A percentile compares a stretch with the other conserved stretches of the same genome.
Evolutionary conservation across 1,140 invertebrate genomes (phyloP).

Genomic region (Pachyrhynchus sulphureomaculatus): DNA sequence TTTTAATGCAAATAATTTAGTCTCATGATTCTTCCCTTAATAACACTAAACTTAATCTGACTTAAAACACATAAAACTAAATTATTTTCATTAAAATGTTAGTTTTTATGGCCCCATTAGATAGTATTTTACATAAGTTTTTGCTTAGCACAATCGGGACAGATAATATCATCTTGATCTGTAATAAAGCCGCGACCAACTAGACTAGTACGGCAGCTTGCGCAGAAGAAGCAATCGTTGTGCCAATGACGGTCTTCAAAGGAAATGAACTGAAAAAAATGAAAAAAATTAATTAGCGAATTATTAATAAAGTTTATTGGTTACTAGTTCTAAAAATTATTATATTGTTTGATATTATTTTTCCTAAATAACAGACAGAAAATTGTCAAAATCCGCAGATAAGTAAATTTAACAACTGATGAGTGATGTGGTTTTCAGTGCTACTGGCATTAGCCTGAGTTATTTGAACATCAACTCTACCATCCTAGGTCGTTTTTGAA

Average conservation of each 20-base stretch:
- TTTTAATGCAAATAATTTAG: background rate
- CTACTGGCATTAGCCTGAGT: too few relatives aligned
- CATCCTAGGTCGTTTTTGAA: too few relatives aligned
- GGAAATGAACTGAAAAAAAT: conserved; percentile 36
- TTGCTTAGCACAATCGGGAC: conserved; percentile 97
- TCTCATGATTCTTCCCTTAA: background rate
- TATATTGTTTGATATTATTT: too few relatives aligned
- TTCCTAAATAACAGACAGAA: too few relatives aligned
- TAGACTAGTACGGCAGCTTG: conserved; percentile 89
- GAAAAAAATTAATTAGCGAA: background rate
- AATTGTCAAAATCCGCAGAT: too few relatives aligned
- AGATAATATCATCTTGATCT: conserved; percentile 94
- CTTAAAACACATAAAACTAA: too few relatives aligned
- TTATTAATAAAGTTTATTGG: background rate
- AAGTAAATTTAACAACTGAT: too few relatives aligned
- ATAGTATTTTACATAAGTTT: conserved; percentile 76
- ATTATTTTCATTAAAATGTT: background rate
- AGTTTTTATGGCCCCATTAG: background rate
- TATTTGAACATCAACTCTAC: too few relatives aligned
- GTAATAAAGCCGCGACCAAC: conserved; percentile 99
- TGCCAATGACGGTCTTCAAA: conserved; percentile 88
- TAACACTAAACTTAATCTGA: background rate
- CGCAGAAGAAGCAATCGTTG: conserved; percentile 99
- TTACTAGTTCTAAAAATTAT: too few relatives aligned
- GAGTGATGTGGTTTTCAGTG: too few relatives aligned